Percentiles rank a stretch among this genome's conserved stretches.
Evolutionary conservation across 2,888 invertebrate genomes (phyloP).

Genomic region (Tipula confusa): DNA sequence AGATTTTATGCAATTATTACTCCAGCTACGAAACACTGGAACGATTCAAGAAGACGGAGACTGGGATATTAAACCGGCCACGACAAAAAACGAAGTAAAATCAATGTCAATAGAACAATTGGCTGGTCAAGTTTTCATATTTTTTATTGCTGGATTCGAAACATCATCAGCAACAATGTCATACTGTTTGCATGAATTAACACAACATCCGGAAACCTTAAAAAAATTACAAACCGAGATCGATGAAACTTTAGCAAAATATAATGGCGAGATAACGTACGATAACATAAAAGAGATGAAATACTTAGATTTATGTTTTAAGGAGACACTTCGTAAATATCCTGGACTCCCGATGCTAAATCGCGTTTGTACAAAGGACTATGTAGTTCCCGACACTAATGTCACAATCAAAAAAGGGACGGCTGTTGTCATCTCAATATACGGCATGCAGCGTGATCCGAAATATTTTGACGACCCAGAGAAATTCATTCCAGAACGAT

Average conservation of each 20-base stretch:
- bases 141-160: constrained; percentile 15
- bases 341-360: constrained; percentile 31
- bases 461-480: constrained; percentile 31
- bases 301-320: constrained; percentile 10
- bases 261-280: neutral
- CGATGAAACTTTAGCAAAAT: neutral
- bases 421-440: constrained; percentile 27
- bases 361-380: constrained; percentile 32
- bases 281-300: constrained; percentile 21
- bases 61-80: constrained; percentile 41
- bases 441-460: constrained; percentile 32
- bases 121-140: neutral
- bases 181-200: constrained; percentile 29
- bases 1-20: constrained; percentile 51
- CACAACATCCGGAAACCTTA: neutral
- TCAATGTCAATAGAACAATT: neutral
- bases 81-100: neutral
- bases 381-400: constrained; percentile 27
- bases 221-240: neutral
- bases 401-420: constrained; percentile 26
- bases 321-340: constrained; percentile 35
- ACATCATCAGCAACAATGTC: constrained; percentile 28
- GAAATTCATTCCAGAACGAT: constrained; percentile 33
- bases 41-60: constrained; percentile 43
- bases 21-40: constrained; percentile 49